Conservation (phyloP, 2,797 vertebrate genomes). For the Mastacembelus armatus region DNA sequence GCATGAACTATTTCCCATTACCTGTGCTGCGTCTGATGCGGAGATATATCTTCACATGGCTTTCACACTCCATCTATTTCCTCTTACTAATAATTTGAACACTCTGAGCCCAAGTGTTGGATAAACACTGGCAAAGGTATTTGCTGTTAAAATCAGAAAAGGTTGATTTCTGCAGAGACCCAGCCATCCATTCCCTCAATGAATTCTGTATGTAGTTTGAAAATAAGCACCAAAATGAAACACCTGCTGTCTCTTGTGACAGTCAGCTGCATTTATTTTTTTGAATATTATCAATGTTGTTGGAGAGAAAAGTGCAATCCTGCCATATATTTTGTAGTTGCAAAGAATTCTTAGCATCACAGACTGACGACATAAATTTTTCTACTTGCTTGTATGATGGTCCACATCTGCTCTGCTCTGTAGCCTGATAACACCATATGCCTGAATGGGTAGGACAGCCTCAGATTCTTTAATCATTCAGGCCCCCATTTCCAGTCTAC, state of each 20-base stretch:
- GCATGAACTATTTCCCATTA: slow-evolving; percentile 63
- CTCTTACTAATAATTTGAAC: slow-evolving; percentile 71
- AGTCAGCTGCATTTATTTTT: slow-evolving; percentile 33
- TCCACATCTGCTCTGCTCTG: slow-evolving; percentile 63
- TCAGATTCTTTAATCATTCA: slow-evolving; percentile 65
- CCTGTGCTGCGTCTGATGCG: slow-evolving; percentile 49
- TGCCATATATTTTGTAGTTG: background rate
- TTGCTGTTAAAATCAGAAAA: slow-evolving; percentile 73
- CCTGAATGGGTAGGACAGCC: slow-evolving; percentile 30
- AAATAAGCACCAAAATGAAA: slow-evolving; percentile 64
- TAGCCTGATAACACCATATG: slow-evolving; percentile 45
- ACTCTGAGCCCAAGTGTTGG: slow-evolving; percentile 62
- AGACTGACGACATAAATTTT: slow-evolving; percentile 45
- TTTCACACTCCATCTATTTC: slow-evolving; percentile 76
- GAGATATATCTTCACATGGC: slow-evolving; percentile 53
- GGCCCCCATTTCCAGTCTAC: slow-evolving; percentile 50
- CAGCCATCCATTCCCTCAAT: slow-evolving; percentile 53
- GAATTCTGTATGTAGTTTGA: slow-evolving; percentile 46
- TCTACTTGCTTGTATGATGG: too few species aligned
- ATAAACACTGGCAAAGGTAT: slow-evolving; percentile 72
- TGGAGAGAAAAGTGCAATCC: slow-evolving; percentile 22
- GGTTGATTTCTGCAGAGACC: slow-evolving; percentile 62
- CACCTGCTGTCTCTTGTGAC: slow-evolving; percentile 63
- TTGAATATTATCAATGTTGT: slow-evolving; percentile 13
- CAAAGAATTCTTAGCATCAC: background rate